phyloP scores from a whole-genome alignment of 2,888 invertebrate species.

The Stictocephala bisonia region DNA sequence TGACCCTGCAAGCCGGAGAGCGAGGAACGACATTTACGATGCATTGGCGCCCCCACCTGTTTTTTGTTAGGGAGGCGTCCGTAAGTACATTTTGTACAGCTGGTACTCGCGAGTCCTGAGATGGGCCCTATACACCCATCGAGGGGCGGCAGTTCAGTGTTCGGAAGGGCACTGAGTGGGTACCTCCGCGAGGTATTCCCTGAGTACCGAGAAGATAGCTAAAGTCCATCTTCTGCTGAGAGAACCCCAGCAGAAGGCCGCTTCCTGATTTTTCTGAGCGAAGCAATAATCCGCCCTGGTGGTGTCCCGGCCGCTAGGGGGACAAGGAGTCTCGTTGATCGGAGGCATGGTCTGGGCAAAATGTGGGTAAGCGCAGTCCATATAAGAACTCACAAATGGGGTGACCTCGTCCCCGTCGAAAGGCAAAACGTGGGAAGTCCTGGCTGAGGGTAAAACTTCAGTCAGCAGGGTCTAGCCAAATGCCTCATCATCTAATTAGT shows the following conservation, averaged over 20 bases:
- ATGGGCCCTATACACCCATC: neutral
- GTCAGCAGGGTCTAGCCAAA: too few species aligned
- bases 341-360: neutral
- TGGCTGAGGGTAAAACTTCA: too few species aligned
- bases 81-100: neutral
- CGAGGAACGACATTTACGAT: too few species aligned
- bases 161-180: conserved; percentile 29
- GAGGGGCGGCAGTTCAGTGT: neutral
- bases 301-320: conserved; percentile 55
- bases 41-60: too few species aligned
- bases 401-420: neutral
- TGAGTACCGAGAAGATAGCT: too few species aligned
- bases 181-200: conserved; percentile 50
- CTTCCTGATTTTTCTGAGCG: conserved; percentile 47
- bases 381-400: neutral
- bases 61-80: too few species aligned
- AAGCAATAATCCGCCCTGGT: conserved; percentile 61
- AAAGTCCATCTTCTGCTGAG: neutral
- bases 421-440: conserved; percentile 1
- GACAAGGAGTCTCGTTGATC: conserved; percentile 37
- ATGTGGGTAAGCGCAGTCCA: neutral
- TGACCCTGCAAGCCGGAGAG: too few species aligned
- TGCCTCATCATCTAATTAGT: too few species aligned
- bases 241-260: neutral
- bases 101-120: neutral